Base-by-base conservation (phyloP, 2,797 vertebrate genomes). In the Vireo griseus region DNA sequence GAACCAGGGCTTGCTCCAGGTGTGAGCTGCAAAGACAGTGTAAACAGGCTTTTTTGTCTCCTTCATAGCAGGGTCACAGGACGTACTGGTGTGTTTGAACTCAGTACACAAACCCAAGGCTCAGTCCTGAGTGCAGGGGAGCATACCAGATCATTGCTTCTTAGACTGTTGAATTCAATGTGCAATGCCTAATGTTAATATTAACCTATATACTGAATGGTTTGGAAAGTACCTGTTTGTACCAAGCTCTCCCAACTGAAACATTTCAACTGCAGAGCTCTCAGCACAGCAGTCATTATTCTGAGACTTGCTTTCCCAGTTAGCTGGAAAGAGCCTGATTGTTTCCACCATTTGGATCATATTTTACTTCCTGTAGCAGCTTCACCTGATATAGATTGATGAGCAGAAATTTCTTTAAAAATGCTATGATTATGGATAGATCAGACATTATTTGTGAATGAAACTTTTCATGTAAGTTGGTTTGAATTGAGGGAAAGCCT, bases 181-280 rank as follows among this genome's bases (percentile, higher is more conserved):
- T 76, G 54, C 79, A 90, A 33, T 78, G 59, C 62, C 69, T 69
- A 59, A 84, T 91, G 92, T 88, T 96, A 92, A 92, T 92, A 95
- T 90, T 96, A 92, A 94, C 88, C 85, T 88, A 72, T 81, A 81
- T 71, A 86, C 82, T 61, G 90, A 88, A 84, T 76, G 57, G 45
- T 79, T 94, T 86, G 83, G 91, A 67, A 94, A 78, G 79, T n/a
- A 92, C 37, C 44, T 91, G 45, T 90, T 88, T 74, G 67, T 90
- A 88, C 62, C 0, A 0, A 95, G 91, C 42, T 88, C 73, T 94
- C 51, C 83, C 85, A 96, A 0, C 51, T 79, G 94, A 94, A 94
- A 94, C 89, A 50, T 21, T 81, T 80, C 55, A 78, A 17, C 69
- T 84, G 39, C 74, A 79, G 58, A 65, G 59, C 35, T 90, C 62